These are phyloP conservation scores for Phasia obesa DNA, from an alignment of 2,888 invertebrate species.

Conservation along the genomic window DNA sequence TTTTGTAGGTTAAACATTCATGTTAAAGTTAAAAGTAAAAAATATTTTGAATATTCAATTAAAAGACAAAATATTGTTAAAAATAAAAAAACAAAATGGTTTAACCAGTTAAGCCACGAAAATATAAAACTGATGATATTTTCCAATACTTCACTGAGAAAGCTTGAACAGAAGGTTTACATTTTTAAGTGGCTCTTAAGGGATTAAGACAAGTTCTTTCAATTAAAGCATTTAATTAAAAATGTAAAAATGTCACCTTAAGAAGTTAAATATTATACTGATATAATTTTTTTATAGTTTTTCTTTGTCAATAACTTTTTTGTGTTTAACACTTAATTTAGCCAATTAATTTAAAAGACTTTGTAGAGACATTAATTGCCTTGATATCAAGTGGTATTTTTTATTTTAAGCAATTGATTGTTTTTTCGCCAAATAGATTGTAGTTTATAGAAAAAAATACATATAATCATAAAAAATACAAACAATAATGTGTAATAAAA, in stretches of 20 bases:
- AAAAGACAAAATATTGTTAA: background rate
- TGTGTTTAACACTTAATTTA: conserved; percentile 39
- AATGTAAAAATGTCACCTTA: conserved; percentile 43
- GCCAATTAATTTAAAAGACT: conserved; percentile 44
- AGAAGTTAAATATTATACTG: conserved; percentile 12
- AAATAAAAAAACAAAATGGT: background rate
- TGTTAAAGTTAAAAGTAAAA: conserved; percentile 11
- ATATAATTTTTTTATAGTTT: conserved; percentile 12
- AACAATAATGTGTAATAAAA: conserved; percentile 14
- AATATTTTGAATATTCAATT: conserved; percentile 10
- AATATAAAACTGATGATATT: background rate
- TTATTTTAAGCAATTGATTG: conserved; percentile 11
- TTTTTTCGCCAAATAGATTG: conserved; percentile 16
- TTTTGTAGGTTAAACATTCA: conserved; percentile 49
- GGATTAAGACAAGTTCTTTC: conserved; percentile 15
- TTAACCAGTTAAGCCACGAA: background rate
- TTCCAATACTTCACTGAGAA: background rate
- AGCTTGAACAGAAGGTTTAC: background rate
- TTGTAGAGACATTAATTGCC: conserved; percentile 14
- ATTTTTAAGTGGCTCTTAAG: background rate
- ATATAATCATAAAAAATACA: conserved; percentile 1
- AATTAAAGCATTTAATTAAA: conserved; percentile 24
- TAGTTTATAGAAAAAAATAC: background rate
- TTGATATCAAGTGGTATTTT: conserved; percentile 38
- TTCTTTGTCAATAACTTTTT: conserved; percentile 13